These are phyloP conservation scores for Antechinus flavipes DNA, from an alignment of 2,113 vertebrate species.

Conservation along the genomic window DNA sequence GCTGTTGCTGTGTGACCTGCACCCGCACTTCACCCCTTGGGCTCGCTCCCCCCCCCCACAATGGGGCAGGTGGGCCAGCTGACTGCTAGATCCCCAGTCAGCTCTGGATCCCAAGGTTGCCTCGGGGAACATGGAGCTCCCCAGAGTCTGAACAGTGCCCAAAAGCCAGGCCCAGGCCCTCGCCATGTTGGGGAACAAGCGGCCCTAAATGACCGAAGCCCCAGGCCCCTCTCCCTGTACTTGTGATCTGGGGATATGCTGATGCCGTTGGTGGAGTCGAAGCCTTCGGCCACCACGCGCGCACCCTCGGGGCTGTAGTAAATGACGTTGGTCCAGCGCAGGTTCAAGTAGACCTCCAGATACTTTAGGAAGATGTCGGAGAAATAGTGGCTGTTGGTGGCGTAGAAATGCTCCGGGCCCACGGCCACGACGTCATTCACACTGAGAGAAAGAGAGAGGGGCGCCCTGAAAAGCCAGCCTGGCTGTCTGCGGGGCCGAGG, in stretches of 20 bases:
- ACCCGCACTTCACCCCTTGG: neutral
- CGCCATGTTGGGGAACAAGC: no score
- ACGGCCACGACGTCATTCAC: constrained; percentile 93
- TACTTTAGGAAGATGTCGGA: constrained; percentile 76
- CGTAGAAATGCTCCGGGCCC: constrained; percentile 93
- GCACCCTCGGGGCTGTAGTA: constrained; percentile 94
- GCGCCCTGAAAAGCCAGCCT: no score
- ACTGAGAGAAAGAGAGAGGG: constrained; percentile 82
- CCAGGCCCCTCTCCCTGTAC: constrained; percentile 77
- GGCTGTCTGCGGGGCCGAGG: neutral
- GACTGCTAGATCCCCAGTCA: no score
- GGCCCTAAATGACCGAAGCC: no score
- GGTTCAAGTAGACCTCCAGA: constrained; percentile 87
- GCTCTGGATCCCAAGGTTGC: neutral
- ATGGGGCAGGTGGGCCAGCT: no score
- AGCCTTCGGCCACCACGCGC: constrained; percentile 90
- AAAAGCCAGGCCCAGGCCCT: neutral
- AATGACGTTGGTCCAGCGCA: constrained; percentile 91
- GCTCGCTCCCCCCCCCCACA: neutral
- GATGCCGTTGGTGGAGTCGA: constrained; percentile 92
- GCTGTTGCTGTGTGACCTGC: neutral
- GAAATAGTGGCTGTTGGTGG: constrained; percentile 96
- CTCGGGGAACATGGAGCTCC: neutral
- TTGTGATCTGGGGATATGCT: constrained; percentile 91
- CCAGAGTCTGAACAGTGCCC: neutral